Evolutionary conservation across 2,113 vertebrate species (phyloP).

Genomic region (Thinocorus orbignyianus): DNA sequence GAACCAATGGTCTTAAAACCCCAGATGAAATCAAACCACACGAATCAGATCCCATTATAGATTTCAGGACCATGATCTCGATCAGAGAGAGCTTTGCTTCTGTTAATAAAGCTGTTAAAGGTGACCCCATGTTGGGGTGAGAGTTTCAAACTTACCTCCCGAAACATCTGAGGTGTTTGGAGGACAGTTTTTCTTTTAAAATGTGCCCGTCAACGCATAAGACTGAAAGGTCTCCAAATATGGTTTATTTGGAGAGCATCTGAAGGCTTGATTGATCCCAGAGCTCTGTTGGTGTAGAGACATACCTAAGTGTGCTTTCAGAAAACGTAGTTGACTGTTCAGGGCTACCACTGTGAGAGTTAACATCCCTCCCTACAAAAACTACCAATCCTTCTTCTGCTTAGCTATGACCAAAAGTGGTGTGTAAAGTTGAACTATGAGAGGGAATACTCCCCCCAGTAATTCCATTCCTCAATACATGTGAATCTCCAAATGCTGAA

Average conservation of each 20-base stretch:
- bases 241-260: neutral
- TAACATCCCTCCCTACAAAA: neutral
- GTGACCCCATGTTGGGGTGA: neutral
- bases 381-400: neutral
- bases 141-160: neutral
- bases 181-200: neutral
- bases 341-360: neutral
- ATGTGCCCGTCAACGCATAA: neutral
- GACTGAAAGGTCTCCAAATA: neutral
- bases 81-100: neutral
- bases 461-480: neutral
- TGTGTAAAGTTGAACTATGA: neutral
- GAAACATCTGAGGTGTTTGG: neutral
- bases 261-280: neutral
- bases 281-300: neutral
- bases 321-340: neutral
- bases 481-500: neutral
- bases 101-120: neutral
- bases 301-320: neutral
- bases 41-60: neutral
- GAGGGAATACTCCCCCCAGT: neutral
- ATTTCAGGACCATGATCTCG: neutral
- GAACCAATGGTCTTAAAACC: constrained; percentile 19
- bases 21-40: constrained; percentile 1
- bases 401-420: neutral